Evolutionary conservation across 2,113 vertebrate genomes (phyloP).

Genomic region (Octodon degus): DNA sequence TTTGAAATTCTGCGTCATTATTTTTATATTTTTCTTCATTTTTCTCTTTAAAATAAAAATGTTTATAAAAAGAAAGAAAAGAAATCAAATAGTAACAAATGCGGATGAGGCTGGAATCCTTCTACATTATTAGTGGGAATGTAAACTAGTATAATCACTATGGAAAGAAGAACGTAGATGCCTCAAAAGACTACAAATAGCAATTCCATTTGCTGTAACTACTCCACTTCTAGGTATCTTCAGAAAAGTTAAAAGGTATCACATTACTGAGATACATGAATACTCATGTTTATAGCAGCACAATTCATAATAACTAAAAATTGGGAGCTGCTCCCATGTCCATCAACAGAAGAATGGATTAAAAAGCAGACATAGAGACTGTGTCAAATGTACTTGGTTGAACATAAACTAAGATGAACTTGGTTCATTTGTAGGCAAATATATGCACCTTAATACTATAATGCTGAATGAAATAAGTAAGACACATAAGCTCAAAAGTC

Average conservation of each 20-base stretch:
- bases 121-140: neutral
- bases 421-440: neutral
- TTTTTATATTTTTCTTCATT: no score
- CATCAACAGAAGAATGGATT: neutral
- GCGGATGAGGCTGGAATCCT: neutral
- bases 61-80: neutral
- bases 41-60: no score
- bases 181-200: neutral
- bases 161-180: neutral
- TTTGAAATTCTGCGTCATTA: no score
- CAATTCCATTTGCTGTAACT: neutral
- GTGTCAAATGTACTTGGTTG: no score
- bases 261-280: neutral
- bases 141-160: neutral
- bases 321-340: neutral
- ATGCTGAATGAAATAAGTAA: neutral
- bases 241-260: neutral
- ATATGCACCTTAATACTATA: neutral
- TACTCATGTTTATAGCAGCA: neutral
- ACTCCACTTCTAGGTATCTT: neutral
- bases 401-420: neutral
- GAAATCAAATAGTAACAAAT: neutral
- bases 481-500: neutral
- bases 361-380: neutral
- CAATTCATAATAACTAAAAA: neutral